Base-by-base conservation (phyloP, 2,113 vertebrate species). In the Lontra canadensis region DNA sequence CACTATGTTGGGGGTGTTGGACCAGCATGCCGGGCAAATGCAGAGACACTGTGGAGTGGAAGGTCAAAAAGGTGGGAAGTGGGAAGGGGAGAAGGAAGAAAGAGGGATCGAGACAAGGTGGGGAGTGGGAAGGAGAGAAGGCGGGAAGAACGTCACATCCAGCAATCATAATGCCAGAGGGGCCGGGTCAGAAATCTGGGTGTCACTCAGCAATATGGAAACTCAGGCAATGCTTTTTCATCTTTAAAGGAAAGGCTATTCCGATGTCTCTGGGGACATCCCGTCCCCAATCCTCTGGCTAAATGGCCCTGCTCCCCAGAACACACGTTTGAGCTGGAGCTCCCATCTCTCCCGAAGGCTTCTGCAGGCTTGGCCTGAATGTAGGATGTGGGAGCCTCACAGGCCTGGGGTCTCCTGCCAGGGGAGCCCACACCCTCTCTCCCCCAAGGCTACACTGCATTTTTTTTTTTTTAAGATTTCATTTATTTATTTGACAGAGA, bases 1-100 rank as follows among this genome's bases (percentile, higher is more conserved):
- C 52, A 13, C 49, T 8, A 17, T 4, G 2, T 2, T 5, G 44
- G 14, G 44, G 29, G 0, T 9, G 15, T 1, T 7, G 67, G 25
- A 6, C 44, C n/a, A 18, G 57, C 1, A 8, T 14, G 8, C 34
- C 20, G 26, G 55, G 73, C 26, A 4, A 36, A 67, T 0, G 26
- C 49, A 39, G 85, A 76, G 29, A 31, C 0, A 1, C 23, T 25
- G 39, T 26, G 31, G 42, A 15, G 6, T 3, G 39, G 91, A 73
- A 67, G 23, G 42, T 31, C 14, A 20, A 17, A 34, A 34, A 65
- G 63, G 29, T 31, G 12, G 13, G 63, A 14, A 63, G 12, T 29
- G 52, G 52, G 21, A n/a, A 29, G 85, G 47, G 42, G 20, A 7
- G 1, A 14, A 23, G 23, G 23, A 49, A 12, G 47, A 23, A 13